Percentiles rank a stretch among this genome's conserved stretches.
These are phyloP conservation scores for Stenodera caucasica DNA, from an alignment of 2,888 invertebrate genomes.

Conservation along the genomic window DNA sequence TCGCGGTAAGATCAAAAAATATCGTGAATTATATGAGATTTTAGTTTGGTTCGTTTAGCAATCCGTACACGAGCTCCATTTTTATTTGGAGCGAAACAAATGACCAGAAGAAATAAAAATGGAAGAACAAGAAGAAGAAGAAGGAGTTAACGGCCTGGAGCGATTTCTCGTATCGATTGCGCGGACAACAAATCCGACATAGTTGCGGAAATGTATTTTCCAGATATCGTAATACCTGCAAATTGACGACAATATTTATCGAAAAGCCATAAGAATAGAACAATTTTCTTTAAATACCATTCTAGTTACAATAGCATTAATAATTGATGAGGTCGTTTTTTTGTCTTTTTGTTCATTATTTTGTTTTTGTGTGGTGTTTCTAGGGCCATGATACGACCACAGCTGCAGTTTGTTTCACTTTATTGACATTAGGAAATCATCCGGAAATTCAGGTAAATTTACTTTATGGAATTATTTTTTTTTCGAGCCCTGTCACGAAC, in stretches of 20 bases:
- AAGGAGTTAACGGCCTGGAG: background rate
- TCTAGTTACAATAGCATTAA: background rate
- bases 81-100: background rate
- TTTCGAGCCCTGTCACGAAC: too few relatives aligned
- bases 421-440: slow-evolving; percentile 50
- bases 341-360: background rate
- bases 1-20: background rate
- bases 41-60: background rate
- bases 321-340: background rate
- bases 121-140: too few relatives aligned
- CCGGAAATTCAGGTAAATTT: slow-evolving; percentile 51
- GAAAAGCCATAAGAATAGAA: too few relatives aligned
- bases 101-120: slow-evolving; percentile 3
- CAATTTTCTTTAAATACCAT: too few relatives aligned
- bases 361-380: slow-evolving; percentile 19
- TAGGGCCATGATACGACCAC: slow-evolving; percentile 55
- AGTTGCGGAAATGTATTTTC: slow-evolving; percentile 1
- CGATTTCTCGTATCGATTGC: slow-evolving; percentile 5
- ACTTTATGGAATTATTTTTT: too few relatives aligned
- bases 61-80: background rate
- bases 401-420: slow-evolving; percentile 48
- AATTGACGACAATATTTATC: background rate
- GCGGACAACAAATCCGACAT: background rate
- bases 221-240: background rate
- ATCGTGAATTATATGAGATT: background rate